A percentile compares a stretch with the other conserved stretches of the same genome.
These are phyloP conservation scores for Sarotherodon lohbergeri DNA, from an alignment of 2,113 vertebrate genomes.

Conservation along the genomic window DNA sequence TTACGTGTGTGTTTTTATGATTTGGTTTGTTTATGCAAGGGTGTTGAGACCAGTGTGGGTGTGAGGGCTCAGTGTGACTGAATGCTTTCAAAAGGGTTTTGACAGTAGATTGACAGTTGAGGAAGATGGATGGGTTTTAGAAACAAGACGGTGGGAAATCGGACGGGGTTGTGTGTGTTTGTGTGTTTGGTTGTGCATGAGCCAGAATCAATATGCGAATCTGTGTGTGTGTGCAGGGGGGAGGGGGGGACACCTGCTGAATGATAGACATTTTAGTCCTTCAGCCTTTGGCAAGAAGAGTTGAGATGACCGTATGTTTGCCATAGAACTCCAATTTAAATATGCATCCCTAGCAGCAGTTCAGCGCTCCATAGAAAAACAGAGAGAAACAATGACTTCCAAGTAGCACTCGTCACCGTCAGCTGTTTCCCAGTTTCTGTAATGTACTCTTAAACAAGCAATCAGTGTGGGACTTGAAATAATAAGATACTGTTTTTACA, in stretches of 20 bases:
- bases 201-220: not conserved
- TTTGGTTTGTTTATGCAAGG: not conserved
- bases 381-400: slow-evolving; percentile 20
- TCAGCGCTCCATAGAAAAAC: not conserved
- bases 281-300: slow-evolving; percentile 23
- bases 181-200: slow-evolving; percentile 28
- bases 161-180: slow-evolving; percentile 32
- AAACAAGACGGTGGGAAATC: slow-evolving; percentile 44
- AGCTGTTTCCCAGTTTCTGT: not conserved
- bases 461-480: not conserved
- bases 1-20: not conserved
- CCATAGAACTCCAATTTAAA: slow-evolving; percentile 53
- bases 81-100: slow-evolving; percentile 30
- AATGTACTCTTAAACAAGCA: not conserved
- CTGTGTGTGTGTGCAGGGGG: not conserved
- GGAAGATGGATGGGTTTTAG: slow-evolving; percentile 62
- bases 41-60: not conserved
- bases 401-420: slow-evolving; percentile 16
- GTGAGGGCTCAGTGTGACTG: not conserved
- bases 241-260: slow-evolving; percentile 42
- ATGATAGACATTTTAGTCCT: slow-evolving; percentile 60
- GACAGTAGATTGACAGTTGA: slow-evolving; percentile 59
- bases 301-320: slow-evolving; percentile 58
- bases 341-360: slow-evolving; percentile 14
- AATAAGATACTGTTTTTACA: not conserved